These are phyloP conservation scores for Brachionus manjavacas DNA, from an alignment of 1,140 invertebrate genomes.

Conservation along the genomic window DNA sequence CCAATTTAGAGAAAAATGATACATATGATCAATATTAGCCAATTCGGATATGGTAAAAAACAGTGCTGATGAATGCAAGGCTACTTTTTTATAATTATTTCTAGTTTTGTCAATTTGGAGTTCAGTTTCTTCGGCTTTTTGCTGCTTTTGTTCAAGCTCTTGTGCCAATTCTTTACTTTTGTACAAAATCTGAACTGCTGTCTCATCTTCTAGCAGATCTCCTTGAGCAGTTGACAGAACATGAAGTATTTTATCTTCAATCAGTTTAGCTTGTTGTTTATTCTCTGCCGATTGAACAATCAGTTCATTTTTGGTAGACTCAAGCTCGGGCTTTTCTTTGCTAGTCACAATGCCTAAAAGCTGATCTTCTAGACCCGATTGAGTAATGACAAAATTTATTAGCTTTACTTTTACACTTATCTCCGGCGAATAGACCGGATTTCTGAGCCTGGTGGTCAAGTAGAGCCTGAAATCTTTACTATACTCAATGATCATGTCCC, in stretches of 20 bases:
- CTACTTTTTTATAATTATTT: conserved; percentile 49
- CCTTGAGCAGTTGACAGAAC: conserved; percentile 71
- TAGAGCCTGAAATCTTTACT: conserved; percentile 57
- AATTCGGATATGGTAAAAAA: conserved; percentile 7
- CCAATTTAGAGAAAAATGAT: conserved; percentile 90
- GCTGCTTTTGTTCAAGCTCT: conserved; percentile 64
- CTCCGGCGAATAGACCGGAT: conserved; percentile 57
- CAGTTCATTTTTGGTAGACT: conserved; percentile 57
- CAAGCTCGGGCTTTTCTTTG: conserved; percentile 58
- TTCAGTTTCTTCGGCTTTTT: conserved; percentile 73
- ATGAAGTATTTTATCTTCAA: conserved; percentile 86
- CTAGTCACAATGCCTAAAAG: conserved; percentile 56
- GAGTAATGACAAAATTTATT: conserved; percentile 58
- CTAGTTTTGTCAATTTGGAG: conserved; percentile 64
- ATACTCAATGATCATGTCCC: conserved; percentile 55
- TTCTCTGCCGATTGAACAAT: conserved; percentile 56
- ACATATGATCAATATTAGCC: conserved; percentile 64
- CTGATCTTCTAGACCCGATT: conserved; percentile 56
- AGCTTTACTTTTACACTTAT: conserved; percentile 57
- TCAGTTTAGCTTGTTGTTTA: conserved; percentile 76
- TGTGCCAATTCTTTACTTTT: conserved; percentile 72
- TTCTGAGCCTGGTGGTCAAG: conserved; percentile 55
- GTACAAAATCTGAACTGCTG: conserved; percentile 82
- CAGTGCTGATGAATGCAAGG: not conserved
- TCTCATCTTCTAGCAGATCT: conserved; percentile 92